A percentile compares a stretch with the other conserved stretches of the same genome.
These are phyloP conservation scores for Micrastur ruficollis DNA, from an alignment of 2,797 vertebrate species.

Conservation along the genomic window DNA sequence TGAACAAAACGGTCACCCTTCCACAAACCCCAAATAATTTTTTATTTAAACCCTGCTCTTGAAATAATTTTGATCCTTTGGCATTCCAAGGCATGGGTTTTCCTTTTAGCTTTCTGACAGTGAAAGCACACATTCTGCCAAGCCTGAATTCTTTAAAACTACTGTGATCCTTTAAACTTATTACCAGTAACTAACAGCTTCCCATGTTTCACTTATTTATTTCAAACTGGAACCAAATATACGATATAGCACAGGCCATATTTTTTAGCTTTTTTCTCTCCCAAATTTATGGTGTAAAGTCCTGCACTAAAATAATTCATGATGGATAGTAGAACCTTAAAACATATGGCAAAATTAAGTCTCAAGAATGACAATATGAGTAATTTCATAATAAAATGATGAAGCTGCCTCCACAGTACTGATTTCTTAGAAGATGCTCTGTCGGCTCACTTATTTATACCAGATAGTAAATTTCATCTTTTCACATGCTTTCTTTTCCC, in stretches of 20 bases:
- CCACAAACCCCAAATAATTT: not conserved
- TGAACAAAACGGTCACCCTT: not conserved
- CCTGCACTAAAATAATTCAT: constrained; percentile 14
- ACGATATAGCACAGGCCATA: not conserved
- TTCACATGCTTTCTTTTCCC: not conserved
- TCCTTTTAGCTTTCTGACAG: not conserved
- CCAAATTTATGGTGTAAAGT: not conserved
- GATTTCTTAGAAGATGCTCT: not conserved
- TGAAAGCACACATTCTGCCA: not conserved
- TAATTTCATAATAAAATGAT: constrained; percentile 28
- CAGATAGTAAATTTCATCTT: not conserved
- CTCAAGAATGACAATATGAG: constrained; percentile 4
- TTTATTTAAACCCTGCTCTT: not conserved
- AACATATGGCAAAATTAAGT: constrained; percentile 11
- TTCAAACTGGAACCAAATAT: not conserved
- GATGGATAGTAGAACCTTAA: not conserved
- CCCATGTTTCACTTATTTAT: not conserved
- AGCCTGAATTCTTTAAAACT: not conserved
- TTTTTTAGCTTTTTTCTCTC: not conserved
- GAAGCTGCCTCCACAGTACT: not conserved
- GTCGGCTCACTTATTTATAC: constrained; percentile 2
- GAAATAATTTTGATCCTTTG: not conserved
- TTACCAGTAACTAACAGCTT: not conserved
- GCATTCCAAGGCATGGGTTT: not conserved
- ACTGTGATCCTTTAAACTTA: not conserved